Conservation (phyloP, 2,113 vertebrate species). For the Pygoscelis antarcticus region DNA sequence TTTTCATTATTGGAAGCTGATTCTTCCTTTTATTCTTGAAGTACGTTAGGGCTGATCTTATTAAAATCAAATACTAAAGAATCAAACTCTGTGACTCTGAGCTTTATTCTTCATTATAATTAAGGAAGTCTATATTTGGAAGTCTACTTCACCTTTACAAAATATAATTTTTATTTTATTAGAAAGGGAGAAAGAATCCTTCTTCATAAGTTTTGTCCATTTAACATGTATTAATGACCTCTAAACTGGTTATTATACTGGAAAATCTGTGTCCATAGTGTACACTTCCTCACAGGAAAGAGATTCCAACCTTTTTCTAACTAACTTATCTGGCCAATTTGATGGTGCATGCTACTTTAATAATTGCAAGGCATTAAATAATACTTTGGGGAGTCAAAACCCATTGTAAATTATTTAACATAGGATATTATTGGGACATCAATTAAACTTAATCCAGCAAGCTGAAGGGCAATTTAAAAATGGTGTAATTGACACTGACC, state of each 20-base stretch:
- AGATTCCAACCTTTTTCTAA: not conserved
- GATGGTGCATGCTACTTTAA: not conserved
- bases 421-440: slow-evolving; percentile 25
- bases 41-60: not conserved
- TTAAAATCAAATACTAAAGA: not conserved
- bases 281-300: not conserved
- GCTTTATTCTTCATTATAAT: not conserved
- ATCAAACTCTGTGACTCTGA: not conserved
- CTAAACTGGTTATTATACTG: not conserved
- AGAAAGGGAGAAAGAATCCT: not conserved
- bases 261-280: not conserved
- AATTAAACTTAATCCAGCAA: slow-evolving; percentile 52
- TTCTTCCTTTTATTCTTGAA: not conserved
- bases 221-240: not conserved
- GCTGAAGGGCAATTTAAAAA: slow-evolving; percentile 43
- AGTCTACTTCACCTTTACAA: not conserved
- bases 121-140: not conserved
- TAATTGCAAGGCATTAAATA: slow-evolving; percentile 34
- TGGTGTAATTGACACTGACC: not conserved
- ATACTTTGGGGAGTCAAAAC: slow-evolving; percentile 45
- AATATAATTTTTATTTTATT: not conserved
- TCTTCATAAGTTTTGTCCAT: not conserved
- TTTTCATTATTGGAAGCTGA: not conserved
- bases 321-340: not conserved
- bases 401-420: slow-evolving; percentile 40